A percentile compares a stretch with the other conserved stretches of the same genome.
These are phyloP conservation scores for Heliconius ismenius DNA, from an alignment of 2,888 invertebrate genomes.

Conservation along the genomic window DNA sequence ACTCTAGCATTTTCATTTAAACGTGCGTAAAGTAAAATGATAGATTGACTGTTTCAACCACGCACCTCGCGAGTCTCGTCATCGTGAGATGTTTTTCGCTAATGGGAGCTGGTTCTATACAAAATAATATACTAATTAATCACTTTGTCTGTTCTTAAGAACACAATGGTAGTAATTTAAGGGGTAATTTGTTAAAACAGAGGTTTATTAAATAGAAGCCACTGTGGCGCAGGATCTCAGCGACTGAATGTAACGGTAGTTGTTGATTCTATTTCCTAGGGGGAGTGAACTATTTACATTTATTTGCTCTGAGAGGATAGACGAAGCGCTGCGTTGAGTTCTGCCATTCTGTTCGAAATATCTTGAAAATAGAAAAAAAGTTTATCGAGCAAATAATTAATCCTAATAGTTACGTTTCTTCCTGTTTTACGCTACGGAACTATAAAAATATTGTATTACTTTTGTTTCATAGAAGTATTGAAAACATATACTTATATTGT, in stretches of 20 bases:
- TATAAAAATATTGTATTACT: neutral
- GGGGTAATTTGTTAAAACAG: neutral
- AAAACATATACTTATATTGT: neutral
- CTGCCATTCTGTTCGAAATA: too few relatives aligned
- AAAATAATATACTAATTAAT: constrained; percentile 22
- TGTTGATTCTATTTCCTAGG: too few relatives aligned
- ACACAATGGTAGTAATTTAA: neutral
- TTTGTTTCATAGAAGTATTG: neutral
- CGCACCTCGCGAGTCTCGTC: constrained; percentile 9
- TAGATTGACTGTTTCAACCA: constrained; percentile 18
- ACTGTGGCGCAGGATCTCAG: too few relatives aligned
- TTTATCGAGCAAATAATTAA: too few relatives aligned
- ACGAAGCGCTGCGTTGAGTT: too few relatives aligned
- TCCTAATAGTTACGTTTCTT: neutral
- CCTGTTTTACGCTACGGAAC: neutral
- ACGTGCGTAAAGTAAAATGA: constrained; percentile 23
- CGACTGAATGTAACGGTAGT: too few relatives aligned
- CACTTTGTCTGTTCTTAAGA: neutral
- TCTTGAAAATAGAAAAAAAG: too few relatives aligned
- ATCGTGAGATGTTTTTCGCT: constrained; percentile 10
- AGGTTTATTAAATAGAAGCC: too few relatives aligned
- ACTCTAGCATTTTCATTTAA: constrained; percentile 17
- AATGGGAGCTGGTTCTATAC: constrained; percentile 1
- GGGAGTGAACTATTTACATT: too few relatives aligned
- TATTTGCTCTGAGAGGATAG: too few relatives aligned